phyloP scores from a whole-genome alignment of 2,797 vertebrate species.

The Tangara arthus region DNA sequence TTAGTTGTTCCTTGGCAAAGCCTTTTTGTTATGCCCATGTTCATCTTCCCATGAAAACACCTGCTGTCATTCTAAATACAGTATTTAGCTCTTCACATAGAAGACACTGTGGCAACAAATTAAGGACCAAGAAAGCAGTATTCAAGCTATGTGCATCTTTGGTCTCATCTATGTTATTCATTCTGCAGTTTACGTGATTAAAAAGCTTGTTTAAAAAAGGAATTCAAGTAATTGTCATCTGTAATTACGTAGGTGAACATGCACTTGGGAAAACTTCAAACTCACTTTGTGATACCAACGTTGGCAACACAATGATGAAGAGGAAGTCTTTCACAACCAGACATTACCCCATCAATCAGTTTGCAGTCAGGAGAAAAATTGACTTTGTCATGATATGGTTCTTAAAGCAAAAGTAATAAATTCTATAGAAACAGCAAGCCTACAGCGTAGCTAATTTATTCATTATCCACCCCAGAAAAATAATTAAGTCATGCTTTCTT shows the following conservation, averaged over 20 bases:
- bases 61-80: constrained; percentile 23
- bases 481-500: constrained; percentile 82
- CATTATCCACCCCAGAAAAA: constrained; percentile 84
- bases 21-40: background rate
- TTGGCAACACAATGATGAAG: constrained; percentile 61
- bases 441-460: constrained; percentile 85
- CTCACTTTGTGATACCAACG: constrained; percentile 39
- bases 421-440: constrained; percentile 76
- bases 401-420: constrained; percentile 85
- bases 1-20: background rate
- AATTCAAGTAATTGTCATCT: constrained; percentile 58
- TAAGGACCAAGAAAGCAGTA: background rate
- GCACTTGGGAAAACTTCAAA: constrained; percentile 60
- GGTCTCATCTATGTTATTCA: constrained; percentile 8
- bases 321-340: constrained; percentile 62
- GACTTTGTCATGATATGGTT: constrained; percentile 83
- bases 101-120: background rate
- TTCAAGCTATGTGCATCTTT: background rate
- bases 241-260: constrained; percentile 55
- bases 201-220: constrained; percentile 38
- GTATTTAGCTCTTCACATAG: background rate
- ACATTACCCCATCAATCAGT: constrained; percentile 71
- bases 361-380: constrained; percentile 76
- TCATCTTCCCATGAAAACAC: background rate
- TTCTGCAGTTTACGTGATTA: constrained; percentile 40